phyloP scores from a whole-genome alignment of 1,140 invertebrate species.

The Notospermus geniculatus region DNA sequence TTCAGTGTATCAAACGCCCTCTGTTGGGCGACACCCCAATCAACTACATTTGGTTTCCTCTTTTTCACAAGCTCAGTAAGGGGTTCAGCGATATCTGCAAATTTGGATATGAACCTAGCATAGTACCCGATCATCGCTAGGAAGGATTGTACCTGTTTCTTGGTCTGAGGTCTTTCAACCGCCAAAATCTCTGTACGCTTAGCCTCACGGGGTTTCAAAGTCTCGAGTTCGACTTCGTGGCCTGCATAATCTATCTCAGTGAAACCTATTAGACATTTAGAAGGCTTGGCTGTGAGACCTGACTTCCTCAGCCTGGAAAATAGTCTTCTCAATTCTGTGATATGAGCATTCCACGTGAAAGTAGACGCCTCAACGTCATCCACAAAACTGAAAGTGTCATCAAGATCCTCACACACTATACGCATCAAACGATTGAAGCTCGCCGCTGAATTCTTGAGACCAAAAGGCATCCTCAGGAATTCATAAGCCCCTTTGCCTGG shows the following conservation, averaged over 20 bases:
- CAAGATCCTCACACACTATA: background rate
- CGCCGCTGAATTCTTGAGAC: slow-evolving; percentile 18
- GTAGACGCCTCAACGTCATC: slow-evolving; percentile 7
- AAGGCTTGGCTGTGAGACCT: slow-evolving; percentile 21
- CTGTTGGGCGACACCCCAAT: too few relatives aligned
- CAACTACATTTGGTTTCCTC: too few relatives aligned
- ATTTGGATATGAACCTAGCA: too few relatives aligned
- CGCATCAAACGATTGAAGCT: slow-evolving; percentile 22
- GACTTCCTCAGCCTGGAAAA: slow-evolving; percentile 14
- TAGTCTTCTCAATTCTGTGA: slow-evolving; percentile 13
- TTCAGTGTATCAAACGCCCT: too few relatives aligned
- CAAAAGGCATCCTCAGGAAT: slow-evolving; percentile 27
- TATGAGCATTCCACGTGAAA: slow-evolving; percentile 15
- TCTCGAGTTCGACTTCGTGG: slow-evolving; percentile 12
- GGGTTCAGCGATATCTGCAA: too few relatives aligned
- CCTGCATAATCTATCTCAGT: slow-evolving; percentile 22
- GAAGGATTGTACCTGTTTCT: too few relatives aligned
- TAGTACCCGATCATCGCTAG: too few relatives aligned
- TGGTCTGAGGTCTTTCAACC: too few relatives aligned
- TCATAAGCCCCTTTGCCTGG: slow-evolving; percentile 9
- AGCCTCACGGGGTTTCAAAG: slow-evolving; percentile 36
- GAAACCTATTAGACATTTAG: slow-evolving; percentile 25
- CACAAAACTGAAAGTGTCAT: background rate
- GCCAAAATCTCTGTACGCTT: slow-evolving; percentile 46
- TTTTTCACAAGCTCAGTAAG: too few relatives aligned